Percentiles rank a stretch among this genome's conserved stretches.
These are phyloP conservation scores for Drosophila trichaetosa DNA, from an alignment of 2,888 invertebrate genomes.

Conservation along the genomic window DNA sequence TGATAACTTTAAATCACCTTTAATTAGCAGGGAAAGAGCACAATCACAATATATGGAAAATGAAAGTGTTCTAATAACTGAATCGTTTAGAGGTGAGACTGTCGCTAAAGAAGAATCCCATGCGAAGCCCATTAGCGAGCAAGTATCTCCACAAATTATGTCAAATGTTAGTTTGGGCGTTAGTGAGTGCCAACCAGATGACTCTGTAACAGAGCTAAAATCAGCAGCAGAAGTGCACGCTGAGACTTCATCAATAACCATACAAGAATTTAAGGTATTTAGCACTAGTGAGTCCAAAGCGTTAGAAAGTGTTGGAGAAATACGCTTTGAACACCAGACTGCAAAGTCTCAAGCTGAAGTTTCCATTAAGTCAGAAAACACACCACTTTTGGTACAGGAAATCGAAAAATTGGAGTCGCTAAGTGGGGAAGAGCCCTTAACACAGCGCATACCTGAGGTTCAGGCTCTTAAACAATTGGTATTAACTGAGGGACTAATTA, in stretches of 20 bases:
- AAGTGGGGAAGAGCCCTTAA: conserved; percentile 26
- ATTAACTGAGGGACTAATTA: conserved; percentile 87
- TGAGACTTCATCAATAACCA: conserved; percentile 87
- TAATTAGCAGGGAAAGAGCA: conserved; percentile 21
- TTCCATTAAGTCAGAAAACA: conserved; percentile 81
- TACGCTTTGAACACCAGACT: conserved; percentile 84
- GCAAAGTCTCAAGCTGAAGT: conserved; percentile 78
- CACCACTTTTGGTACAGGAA: conserved; percentile 77
- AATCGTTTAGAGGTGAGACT: conserved; percentile 87
- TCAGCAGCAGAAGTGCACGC: conserved; percentile 70
- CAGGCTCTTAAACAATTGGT: conserved; percentile 84
- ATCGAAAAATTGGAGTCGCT: conserved; percentile 60
- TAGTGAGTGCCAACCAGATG: conserved; percentile 59
- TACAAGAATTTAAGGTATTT: conserved; percentile 85
- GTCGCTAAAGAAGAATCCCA: conserved; percentile 84
- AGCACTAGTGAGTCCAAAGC: conserved; percentile 79
- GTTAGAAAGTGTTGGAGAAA: conserved; percentile 63
- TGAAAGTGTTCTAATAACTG: conserved; percentile 88
- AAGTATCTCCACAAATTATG: conserved; percentile 89
- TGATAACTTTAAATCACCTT: conserved; percentile 34
- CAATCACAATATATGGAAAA: conserved; percentile 79
- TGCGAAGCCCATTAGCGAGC: conserved; percentile 85
- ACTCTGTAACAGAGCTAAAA: conserved; percentile 40
- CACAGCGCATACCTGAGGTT: conserved; percentile 18
- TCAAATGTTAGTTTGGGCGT: conserved; percentile 83